A percentile compares a stretch with the other conserved stretches of the same genome.
These are phyloP conservation scores for Smittia sp. DNA, from an alignment of 2,888 invertebrate genomes.

Conservation along the genomic window DNA sequence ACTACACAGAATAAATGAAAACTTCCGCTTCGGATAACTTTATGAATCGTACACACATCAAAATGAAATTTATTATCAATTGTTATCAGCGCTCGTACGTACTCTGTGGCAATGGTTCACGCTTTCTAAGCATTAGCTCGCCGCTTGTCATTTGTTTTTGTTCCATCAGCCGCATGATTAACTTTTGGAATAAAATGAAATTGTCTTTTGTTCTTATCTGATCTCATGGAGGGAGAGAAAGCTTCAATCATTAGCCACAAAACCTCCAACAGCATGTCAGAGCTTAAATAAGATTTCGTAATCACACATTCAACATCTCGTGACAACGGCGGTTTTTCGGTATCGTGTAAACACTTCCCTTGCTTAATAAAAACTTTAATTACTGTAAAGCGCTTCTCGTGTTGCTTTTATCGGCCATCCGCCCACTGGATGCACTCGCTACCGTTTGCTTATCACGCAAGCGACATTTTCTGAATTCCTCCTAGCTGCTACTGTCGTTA, in stretches of 20 bases:
- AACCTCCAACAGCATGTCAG: not conserved
- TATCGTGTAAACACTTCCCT: not conserved
- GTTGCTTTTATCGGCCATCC: slow-evolving; percentile 6
- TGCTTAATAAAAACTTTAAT: not conserved
- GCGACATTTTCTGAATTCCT: slow-evolving; percentile 2
- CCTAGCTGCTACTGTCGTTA: too few species aligned
- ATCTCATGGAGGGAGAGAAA: too few species aligned
- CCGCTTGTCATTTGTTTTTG: not conserved
- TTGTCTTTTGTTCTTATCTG: not conserved
- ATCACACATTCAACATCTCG: not conserved
- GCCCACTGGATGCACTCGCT: not conserved
- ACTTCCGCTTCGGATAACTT: slow-evolving; percentile 19
- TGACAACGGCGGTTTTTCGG: not conserved
- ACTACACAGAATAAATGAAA: slow-evolving; percentile 8
- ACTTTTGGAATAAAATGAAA: not conserved
- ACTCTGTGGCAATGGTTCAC: not conserved
- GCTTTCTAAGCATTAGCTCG: slow-evolving; percentile 4
- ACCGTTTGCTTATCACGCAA: not conserved
- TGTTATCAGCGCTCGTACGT: slow-evolving; percentile 1
- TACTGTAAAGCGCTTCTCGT: not conserved
- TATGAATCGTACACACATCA: slow-evolving; percentile 28
- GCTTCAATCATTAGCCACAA: not conserved
- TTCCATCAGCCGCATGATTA: not conserved
- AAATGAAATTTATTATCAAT: slow-evolving; percentile 28
- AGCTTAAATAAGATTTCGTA: not conserved